These are phyloP conservation scores for Armadillidium nasatum DNA, from an alignment of 1,140 invertebrate genomes.

Conservation along the genomic window DNA sequence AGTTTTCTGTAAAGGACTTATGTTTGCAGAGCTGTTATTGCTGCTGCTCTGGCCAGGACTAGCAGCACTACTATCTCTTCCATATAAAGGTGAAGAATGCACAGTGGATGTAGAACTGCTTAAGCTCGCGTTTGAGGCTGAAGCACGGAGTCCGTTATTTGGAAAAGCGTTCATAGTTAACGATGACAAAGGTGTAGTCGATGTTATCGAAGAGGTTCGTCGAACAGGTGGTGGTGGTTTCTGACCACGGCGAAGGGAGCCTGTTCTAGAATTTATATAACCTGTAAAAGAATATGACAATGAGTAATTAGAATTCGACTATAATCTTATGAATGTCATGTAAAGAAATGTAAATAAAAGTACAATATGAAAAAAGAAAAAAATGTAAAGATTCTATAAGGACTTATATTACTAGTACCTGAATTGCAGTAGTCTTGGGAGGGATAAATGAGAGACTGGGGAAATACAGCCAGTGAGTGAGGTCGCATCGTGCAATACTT, in stretches of 20 bases:
- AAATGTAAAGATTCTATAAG: neutral
- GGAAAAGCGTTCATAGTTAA: constrained; percentile 42
- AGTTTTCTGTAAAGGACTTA: constrained; percentile 35
- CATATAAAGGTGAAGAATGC: constrained; percentile 40
- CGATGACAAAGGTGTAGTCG: constrained; percentile 46
- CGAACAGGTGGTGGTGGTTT: constrained; percentile 79
- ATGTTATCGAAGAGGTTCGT: constrained; percentile 74
- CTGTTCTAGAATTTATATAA: constrained; percentile 46
- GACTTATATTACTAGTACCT: constrained; percentile 24
- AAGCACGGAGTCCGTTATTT: constrained; percentile 24
- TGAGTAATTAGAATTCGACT: neutral
- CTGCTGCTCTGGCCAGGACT: constrained; percentile 41
- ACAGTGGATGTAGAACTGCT: constrained; percentile 36
- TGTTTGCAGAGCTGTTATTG: constrained; percentile 32
- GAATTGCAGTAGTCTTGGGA: constrained; percentile 52
- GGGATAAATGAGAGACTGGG: constrained; percentile 57
- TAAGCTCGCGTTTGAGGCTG: constrained; percentile 31
- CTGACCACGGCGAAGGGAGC: constrained; percentile 56
- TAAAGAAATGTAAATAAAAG: constrained; percentile 10
- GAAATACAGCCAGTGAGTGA: constrained; percentile 51
- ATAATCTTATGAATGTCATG: neutral
- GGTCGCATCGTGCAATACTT: constrained; percentile 59
- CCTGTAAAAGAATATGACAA: constrained; percentile 42
- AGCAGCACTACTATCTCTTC: constrained; percentile 30
- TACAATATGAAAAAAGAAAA: neutral